phyloP scores from a whole-genome alignment of 2,113 vertebrate genomes.

The Arenaria interpres region DNA sequence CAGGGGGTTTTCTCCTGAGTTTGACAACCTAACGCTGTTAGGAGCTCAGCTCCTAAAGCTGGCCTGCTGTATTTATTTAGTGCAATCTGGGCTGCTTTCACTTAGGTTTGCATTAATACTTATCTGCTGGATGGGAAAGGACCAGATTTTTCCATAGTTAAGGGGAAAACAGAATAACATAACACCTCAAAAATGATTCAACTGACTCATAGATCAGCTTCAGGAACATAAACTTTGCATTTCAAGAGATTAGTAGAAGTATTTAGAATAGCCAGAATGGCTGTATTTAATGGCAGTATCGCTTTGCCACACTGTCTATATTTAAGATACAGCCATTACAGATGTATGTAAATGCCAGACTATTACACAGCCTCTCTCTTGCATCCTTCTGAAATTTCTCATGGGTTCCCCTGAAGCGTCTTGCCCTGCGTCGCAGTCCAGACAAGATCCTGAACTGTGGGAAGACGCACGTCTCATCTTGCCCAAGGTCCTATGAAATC shows the following conservation, averaged over 20 bases:
- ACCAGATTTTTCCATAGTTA: too few species aligned
- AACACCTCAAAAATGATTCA: background rate
- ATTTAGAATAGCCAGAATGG: background rate
- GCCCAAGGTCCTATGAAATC: background rate
- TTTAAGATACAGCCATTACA: background rate
- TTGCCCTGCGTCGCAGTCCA: rapidly evolving
- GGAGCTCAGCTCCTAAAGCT: background rate
- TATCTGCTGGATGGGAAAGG: background rate
- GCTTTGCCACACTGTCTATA: background rate
- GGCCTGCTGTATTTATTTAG: background rate
- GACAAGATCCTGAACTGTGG: background rate
- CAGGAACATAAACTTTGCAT: background rate
- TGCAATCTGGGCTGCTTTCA: background rate
- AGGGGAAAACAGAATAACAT: background rate
- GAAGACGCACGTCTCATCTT: background rate
- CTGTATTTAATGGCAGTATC: background rate
- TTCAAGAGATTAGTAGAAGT: background rate
- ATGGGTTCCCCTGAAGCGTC: background rate
- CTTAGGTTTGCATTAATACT: rapidly evolving
- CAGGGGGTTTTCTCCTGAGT: rapidly evolving
- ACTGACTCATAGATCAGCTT: background rate
- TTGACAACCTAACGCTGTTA: background rate
- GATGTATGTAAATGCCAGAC: background rate
- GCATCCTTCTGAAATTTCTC: background rate
- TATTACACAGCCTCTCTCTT: background rate